phyloP scores from a whole-genome alignment of 2,797 vertebrate genomes.

The Pelodytes ibericus region DNA sequence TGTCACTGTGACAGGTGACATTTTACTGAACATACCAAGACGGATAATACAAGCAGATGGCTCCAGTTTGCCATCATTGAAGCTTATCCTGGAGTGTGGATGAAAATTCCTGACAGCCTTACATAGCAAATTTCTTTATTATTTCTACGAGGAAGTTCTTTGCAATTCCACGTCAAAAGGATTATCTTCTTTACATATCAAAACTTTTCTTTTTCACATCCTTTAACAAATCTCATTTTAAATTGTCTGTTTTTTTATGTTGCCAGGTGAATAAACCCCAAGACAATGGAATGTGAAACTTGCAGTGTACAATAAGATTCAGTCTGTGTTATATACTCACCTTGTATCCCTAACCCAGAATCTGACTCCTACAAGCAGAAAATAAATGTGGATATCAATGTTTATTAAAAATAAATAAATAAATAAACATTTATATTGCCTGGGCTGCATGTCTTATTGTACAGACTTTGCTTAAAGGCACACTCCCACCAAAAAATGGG shows the following conservation, averaged over 20 bases:
- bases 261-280: slow-evolving; percentile 45
- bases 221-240: background rate
- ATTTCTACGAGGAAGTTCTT: background rate
- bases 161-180: background rate
- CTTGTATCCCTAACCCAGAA: background rate
- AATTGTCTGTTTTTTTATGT: slow-evolving; percentile 19
- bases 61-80: slow-evolving; percentile 1
- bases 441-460: too few relatives aligned
- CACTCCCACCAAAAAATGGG: too few relatives aligned
- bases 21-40: slow-evolving; percentile 37
- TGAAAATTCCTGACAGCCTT: background rate
- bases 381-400: background rate
- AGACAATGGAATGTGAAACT: slow-evolving; percentile 51
- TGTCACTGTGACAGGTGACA: slow-evolving; percentile 46
- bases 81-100: background rate
- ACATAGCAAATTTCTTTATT: background rate
- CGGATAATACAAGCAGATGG: slow-evolving; percentile 13
- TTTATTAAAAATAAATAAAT: too few relatives aligned
- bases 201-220: too few relatives aligned
- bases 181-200: too few relatives aligned
- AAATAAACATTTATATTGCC: too few relatives aligned
- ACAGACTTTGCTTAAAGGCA: too few relatives aligned
- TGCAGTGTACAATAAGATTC: slow-evolving; percentile 28
- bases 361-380: background rate
- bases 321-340: background rate